Conservation (phyloP, 2,888 invertebrate species). For the Oxyteleia sp. region DNA sequence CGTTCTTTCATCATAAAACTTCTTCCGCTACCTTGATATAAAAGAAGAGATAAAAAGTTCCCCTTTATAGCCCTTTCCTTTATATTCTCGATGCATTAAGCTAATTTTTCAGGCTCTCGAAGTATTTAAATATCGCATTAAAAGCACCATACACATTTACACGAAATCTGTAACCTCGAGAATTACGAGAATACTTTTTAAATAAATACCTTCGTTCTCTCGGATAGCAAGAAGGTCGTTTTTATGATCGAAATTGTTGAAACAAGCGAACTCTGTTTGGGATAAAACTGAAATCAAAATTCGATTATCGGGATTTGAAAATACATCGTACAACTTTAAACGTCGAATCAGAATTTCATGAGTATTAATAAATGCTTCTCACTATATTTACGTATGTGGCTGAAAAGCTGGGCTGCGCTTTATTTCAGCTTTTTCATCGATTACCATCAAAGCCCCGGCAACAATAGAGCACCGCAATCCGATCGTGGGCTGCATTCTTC, state of each 20-base stretch:
- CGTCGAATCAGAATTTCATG: conserved; percentile 75
- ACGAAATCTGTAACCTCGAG: too few species aligned
- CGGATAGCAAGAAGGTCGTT: not conserved
- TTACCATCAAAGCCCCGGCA: conserved; percentile 68
- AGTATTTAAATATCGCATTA: not conserved
- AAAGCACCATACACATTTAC: too few species aligned
- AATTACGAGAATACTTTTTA: not conserved
- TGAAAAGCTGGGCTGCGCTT: conserved; percentile 34
- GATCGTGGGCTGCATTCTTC: conserved; percentile 62
- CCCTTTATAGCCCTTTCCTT: not conserved
- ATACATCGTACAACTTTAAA: conserved; percentile 10
- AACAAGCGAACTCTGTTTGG: conserved; percentile 2
- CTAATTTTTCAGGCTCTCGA: not conserved
- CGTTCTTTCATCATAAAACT: conserved; percentile 7
- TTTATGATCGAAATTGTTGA: not conserved
- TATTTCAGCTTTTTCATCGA: conserved; percentile 72
- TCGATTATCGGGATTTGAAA: conserved; percentile 36
- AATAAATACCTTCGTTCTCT: not conserved
- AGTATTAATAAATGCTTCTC: conserved; percentile 74
- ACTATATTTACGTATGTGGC: conserved; percentile 44
- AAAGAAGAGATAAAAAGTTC: conserved; percentile 6
- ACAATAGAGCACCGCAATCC: conserved; percentile 59
- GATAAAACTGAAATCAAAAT: conserved; percentile 46
- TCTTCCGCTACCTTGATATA: not conserved
- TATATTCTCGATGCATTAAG: conserved; percentile 5